phyloP scores from a whole-genome alignment of 1,140 invertebrate genomes.

The Papilio machaon region DNA sequence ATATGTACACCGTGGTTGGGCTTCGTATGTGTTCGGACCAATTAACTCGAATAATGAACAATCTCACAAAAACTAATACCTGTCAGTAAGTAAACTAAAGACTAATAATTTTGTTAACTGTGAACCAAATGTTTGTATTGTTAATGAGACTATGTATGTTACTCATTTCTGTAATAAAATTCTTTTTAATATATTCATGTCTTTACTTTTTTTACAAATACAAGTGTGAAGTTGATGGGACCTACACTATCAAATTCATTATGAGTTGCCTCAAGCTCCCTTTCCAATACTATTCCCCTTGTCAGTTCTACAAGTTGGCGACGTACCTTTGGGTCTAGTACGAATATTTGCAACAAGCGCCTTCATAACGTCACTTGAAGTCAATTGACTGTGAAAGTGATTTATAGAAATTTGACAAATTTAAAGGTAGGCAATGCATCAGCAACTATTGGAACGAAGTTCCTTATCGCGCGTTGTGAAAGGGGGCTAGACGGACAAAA shows the following conservation, averaged over 20 bases:
- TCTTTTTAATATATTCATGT: not conserved
- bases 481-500: too few species aligned
- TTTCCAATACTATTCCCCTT: too few species aligned
- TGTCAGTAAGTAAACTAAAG: constrained; percentile 5
- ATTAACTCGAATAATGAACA: constrained; percentile 42
- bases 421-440: too few species aligned
- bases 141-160: constrained; percentile 23
- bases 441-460: too few species aligned
- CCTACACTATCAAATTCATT: not conserved
- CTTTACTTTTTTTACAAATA: not conserved
- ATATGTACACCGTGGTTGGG: constrained; percentile 53
- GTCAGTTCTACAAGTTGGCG: not conserved
- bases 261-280: not conserved
- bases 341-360: too few species aligned
- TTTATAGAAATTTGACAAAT: too few species aligned
- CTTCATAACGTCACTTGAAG: too few species aligned
- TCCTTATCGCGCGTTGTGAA: too few species aligned
- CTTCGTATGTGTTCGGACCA: constrained; percentile 51
- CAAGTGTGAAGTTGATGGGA: not conserved
- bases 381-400: too few species aligned
- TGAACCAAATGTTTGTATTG: constrained; percentile 25
- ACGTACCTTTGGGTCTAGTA: too few species aligned
- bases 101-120: constrained; percentile 20
- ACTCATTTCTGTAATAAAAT: constrained; percentile 8
- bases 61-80: not conserved